Evolutionary conservation across 2,888 invertebrate species (phyloP), one percentile per base, ranked within the genome.

Genomic region (Proisotoma minuta): DNA sequence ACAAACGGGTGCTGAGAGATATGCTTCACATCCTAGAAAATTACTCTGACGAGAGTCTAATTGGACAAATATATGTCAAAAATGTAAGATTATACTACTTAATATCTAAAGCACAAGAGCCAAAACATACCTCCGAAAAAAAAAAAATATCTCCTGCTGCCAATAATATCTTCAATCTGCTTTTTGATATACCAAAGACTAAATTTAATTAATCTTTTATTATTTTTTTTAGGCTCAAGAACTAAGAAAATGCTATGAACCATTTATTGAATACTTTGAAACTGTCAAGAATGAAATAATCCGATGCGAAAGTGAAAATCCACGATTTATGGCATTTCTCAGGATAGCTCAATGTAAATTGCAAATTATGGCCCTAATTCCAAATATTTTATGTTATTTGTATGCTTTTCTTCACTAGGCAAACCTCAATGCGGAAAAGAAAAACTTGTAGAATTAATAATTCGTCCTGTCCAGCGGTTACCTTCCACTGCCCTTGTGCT

Each of bases 261-360:
- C 96, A 22, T 99, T 95, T 81, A 90, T 99, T 59, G 99, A 99
- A 81, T 97, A 91, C 81, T 97, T 96, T 79, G 97, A 98, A 79
- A 91, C 92, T 78, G 93, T 94, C 79, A 95, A 95, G 80, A 92
- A 94, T 76, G 90, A 91, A 82, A 84, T 99, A 77, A 83, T 85
- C 75, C 85, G 87, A 76, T 96, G 95, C 82, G 95, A 95, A 82
- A 85, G 85, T 77, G 88, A 86, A 76, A 94, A 95, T 80, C 94
- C 95, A 43, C 84, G 95, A 78, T 99, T 99, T 83, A 95, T 97
- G 82, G 97, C 97, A 76, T 98, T 98, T 82, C 84, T 98, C 71
- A 97, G 96, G 83, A 93, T 95, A 75, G 88, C 91, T 78, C 90
- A 92, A 81, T 88, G 90, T 72, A 65, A 63, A 59, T n/a, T 8